A percentile compares a stretch with the other conserved stretches of the same genome.
These are phyloP conservation scores for Conops quadrifasciatus DNA, from an alignment of 2,888 invertebrate species.

Conservation along the genomic window DNA sequence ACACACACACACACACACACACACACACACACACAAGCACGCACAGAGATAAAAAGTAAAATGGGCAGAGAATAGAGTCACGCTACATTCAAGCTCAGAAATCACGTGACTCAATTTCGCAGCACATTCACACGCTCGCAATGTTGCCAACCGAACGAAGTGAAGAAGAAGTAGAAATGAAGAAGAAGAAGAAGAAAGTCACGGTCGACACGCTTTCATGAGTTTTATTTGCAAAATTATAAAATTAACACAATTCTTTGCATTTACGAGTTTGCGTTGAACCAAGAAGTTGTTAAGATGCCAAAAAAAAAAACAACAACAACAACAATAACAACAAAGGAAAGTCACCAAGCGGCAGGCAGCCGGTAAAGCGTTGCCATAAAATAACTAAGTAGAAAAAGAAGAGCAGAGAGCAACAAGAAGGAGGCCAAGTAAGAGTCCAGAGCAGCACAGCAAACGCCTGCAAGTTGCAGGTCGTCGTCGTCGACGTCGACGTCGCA, in stretches of 20 bases:
- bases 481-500: no score
- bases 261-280: slow-evolving; percentile 1
- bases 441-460: no score
- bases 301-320: neutral
- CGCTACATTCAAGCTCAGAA: neutral
- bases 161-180: no score
- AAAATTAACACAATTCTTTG: slow-evolving; percentile 34
- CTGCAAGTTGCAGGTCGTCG: no score
- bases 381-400: slow-evolving; percentile 8
- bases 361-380: neutral
- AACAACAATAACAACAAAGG: neutral
- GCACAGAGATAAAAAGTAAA: no score
- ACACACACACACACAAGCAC: neutral
- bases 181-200: slow-evolving; percentile 6
- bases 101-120: slow-evolving; percentile 10
- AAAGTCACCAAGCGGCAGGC: no score
- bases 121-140: slow-evolving; percentile 14
- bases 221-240: slow-evolving; percentile 28
- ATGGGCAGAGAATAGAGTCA: no score
- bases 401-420: neutral
- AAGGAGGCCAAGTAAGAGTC: neutral
- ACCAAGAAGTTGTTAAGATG: neutral
- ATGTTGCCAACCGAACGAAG: neutral
- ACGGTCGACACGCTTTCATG: slow-evolving; percentile 24
- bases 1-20: neutral